Conservation (phyloP, 2,888 invertebrate genomes). For the Carpatolechia fugitivella region DNA sequence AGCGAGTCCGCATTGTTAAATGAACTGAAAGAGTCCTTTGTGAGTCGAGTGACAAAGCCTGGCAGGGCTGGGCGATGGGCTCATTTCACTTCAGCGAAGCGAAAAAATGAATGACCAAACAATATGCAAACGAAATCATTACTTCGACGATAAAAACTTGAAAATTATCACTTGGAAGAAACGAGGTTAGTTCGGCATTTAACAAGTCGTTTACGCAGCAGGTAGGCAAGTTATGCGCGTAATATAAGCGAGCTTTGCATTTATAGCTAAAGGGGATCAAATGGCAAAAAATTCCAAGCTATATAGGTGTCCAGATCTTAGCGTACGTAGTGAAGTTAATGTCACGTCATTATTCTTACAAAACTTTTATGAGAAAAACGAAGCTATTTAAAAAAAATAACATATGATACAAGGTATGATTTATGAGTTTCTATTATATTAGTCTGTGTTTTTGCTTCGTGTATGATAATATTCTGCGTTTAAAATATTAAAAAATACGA, state of each 20-base stretch:
- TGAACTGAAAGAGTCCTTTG: slow-evolving; percentile 28
- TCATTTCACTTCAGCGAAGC: slow-evolving; percentile 18
- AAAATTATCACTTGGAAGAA: slow-evolving; percentile 9
- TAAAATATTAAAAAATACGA: too few species aligned
- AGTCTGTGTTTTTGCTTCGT: too few species aligned
- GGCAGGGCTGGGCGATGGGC: background rate
- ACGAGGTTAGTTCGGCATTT: slow-evolving; percentile 13
- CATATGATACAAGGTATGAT: too few species aligned
- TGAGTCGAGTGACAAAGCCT: slow-evolving; percentile 11
- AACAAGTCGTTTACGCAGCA: slow-evolving; percentile 7
- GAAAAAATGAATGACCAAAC: slow-evolving; percentile 1
- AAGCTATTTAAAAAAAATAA: too few species aligned
- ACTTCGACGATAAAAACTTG: background rate
- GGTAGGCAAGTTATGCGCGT: background rate
- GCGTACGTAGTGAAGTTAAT: too few species aligned
- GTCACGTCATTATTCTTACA: too few species aligned
- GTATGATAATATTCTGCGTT: too few species aligned
- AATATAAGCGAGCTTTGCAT: slow-evolving; percentile 1
- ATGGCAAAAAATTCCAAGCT: slow-evolving; percentile 21
- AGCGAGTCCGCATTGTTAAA: slow-evolving; percentile 29
- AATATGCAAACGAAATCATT: slow-evolving; percentile 3
- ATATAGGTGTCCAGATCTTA: too few species aligned
- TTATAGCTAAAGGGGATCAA: slow-evolving; percentile 22
- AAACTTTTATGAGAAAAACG: too few species aligned
- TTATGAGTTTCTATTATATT: too few species aligned